Conservation (phyloP, 1,140 invertebrate genomes). For the Cherax destructor region DNA sequence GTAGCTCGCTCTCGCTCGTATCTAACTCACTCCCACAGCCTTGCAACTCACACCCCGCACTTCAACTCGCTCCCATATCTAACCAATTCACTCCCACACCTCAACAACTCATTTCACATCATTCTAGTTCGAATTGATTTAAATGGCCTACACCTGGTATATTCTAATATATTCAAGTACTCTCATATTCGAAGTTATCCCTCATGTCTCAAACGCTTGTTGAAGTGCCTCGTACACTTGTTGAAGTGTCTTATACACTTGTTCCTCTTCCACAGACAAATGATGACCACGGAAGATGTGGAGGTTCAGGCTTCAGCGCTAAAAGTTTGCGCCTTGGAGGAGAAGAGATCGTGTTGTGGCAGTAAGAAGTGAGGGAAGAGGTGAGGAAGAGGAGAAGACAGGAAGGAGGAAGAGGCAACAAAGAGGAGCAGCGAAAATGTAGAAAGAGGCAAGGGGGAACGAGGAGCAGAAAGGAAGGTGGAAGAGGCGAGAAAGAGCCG, state of each 20-base stretch:
- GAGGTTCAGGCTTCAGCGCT: conserved; percentile 76
- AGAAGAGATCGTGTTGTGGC: conserved; percentile 64
- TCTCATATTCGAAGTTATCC: too few relatives aligned
- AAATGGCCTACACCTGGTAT: too few relatives aligned
- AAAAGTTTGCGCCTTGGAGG: conserved; percentile 48
- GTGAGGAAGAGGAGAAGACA: background rate
- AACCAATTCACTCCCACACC: too few relatives aligned
- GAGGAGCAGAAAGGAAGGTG: too few relatives aligned
- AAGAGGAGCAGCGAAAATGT: background rate
- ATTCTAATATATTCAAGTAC: too few relatives aligned
- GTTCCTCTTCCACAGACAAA: conserved; percentile 74
- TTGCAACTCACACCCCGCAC: background rate
- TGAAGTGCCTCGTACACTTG: too few relatives aligned
- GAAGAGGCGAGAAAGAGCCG: too few relatives aligned
- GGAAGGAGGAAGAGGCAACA: background rate
- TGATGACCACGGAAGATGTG: conserved; percentile 77
- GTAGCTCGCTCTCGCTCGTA: background rate
- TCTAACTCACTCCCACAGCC: background rate
- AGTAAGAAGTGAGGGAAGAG: conserved; percentile 26
- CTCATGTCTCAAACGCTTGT: too few relatives aligned
- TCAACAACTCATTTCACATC: too few relatives aligned
- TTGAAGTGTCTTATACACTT: background rate
- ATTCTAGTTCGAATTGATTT: too few relatives aligned
- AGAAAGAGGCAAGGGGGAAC: too few relatives aligned
- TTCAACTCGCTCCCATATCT: too few relatives aligned